Evolutionary conservation across 2,113 vertebrate species (phyloP).

Genomic region (Casuarius casuarius): DNA sequence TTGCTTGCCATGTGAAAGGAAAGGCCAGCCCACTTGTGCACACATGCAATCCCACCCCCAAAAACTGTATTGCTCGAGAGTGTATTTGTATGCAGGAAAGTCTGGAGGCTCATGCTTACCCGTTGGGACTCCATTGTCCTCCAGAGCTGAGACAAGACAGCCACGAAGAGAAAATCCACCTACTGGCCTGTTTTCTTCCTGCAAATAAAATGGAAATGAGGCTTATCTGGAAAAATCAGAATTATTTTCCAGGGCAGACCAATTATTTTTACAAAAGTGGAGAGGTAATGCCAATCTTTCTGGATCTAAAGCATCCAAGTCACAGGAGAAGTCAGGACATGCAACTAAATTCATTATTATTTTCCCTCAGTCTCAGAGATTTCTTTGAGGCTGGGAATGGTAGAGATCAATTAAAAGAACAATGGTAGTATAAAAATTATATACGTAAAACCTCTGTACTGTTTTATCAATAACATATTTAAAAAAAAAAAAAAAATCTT

Average conservation of each 20-base stretch:
- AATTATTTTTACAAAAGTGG: not conserved
- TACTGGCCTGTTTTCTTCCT: slow-evolving; percentile 91
- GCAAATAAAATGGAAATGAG: not conserved
- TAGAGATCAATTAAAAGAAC: not conserved
- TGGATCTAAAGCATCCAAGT: not conserved
- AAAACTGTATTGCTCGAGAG: not conserved
- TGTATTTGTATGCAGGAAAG: not conserved
- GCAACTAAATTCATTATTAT: not conserved
- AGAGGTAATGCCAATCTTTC: not conserved
- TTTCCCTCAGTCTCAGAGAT: not conserved
- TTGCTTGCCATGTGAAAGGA: not conserved
- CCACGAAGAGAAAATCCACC: slow-evolving; percentile 91
- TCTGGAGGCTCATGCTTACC: slow-evolving; percentile 74
- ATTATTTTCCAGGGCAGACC: not conserved
- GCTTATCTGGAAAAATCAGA: not conserved
- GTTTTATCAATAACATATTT: not conserved
- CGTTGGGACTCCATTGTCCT: slow-evolving; percentile 91
- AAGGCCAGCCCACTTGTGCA: not conserved
- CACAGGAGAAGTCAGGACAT: not conserved
- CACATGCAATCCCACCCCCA: not conserved
- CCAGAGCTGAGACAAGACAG: slow-evolving; percentile 91
- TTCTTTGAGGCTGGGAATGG: not conserved
- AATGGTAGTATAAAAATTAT: not conserved
- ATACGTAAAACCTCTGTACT: not conserved
- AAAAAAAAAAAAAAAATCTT: not conserved